Conservation (phyloP, 2,113 vertebrate genomes). For the Cnemophilus loriae region DNA sequence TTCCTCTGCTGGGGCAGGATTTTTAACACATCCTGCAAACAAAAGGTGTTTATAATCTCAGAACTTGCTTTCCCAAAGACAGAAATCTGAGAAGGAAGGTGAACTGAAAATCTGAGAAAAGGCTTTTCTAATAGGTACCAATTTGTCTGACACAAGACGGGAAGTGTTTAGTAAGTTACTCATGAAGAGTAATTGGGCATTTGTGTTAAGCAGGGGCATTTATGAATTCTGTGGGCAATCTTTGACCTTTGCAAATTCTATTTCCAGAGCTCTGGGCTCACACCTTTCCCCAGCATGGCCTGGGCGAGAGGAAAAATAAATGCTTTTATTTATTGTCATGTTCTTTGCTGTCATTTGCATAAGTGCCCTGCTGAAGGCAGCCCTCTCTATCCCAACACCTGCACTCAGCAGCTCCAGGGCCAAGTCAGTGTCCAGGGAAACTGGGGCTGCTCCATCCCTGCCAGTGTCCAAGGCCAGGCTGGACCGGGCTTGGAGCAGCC, state of each 20-base stretch:
- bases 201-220: background rate
- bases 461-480: accelerated
- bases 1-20: background rate
- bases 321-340: background rate
- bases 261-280: background rate
- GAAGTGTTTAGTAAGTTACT: background rate
- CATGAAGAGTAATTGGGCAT: background rate
- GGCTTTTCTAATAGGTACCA: background rate
- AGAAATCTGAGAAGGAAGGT: background rate
- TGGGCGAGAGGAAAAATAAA: background rate
- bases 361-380: background rate
- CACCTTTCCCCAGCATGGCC: background rate
- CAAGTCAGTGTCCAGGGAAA: background rate
- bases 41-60: background rate
- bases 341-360: background rate
- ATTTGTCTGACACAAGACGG: background rate
- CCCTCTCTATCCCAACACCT: background rate
- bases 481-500: background rate
- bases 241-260: slow-evolving; percentile 29
- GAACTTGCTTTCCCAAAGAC: background rate
- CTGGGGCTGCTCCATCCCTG: background rate
- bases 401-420: background rate
- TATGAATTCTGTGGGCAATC: slow-evolving; percentile 4
- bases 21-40: background rate
- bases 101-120: background rate